A percentile compares a stretch with the other conserved stretches of the same genome.
These are phyloP conservation scores for Apostichopus leukothele DNA, from an alignment of 53 echinoderm and acorn worm genomes.

Conservation along the genomic window DNA sequence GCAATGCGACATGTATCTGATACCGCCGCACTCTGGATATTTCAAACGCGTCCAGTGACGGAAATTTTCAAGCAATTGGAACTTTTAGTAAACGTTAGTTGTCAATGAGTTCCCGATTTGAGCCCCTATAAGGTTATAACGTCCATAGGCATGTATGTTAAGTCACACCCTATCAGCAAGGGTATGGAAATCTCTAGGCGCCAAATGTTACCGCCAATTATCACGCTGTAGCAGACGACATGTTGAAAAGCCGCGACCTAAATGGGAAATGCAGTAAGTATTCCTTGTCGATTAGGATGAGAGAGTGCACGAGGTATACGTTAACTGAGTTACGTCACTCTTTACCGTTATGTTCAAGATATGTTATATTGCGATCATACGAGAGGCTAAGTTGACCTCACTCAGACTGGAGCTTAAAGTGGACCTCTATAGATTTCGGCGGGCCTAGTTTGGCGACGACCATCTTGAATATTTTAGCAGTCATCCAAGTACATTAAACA, in stretches of 20 bases:
- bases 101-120: too few relatives aligned
- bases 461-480: background rate
- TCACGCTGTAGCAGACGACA: slow-evolving; percentile 40
- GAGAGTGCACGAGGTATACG: background rate
- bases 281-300: background rate
- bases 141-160: background rate
- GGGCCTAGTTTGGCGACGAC: background rate
- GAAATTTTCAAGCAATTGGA: too few relatives aligned
- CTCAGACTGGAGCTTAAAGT: slow-evolving; percentile 4
- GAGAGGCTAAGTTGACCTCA: slow-evolving; percentile 24
- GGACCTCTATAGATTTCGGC: slow-evolving; percentile 4
- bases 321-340: background rate
- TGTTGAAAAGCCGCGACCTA: slow-evolving; percentile 32
- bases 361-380: background rate
- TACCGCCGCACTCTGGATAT: too few relatives aligned
- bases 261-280: slow-evolving; percentile 7
- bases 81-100: too few relatives aligned
- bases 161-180: background rate
- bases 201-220: slow-evolving; percentile 33
- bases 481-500: too few relatives aligned
- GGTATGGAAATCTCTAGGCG: slow-evolving; percentile 20
- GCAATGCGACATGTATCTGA: too few relatives aligned
- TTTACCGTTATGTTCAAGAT: slow-evolving; percentile 1
- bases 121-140: too few relatives aligned
- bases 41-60: too few relatives aligned